Evolutionary conservation across 2,797 vertebrate species (phyloP), one percentile per base, ranked within the genome.

Genomic region (Oryzias sinensis): DNA sequence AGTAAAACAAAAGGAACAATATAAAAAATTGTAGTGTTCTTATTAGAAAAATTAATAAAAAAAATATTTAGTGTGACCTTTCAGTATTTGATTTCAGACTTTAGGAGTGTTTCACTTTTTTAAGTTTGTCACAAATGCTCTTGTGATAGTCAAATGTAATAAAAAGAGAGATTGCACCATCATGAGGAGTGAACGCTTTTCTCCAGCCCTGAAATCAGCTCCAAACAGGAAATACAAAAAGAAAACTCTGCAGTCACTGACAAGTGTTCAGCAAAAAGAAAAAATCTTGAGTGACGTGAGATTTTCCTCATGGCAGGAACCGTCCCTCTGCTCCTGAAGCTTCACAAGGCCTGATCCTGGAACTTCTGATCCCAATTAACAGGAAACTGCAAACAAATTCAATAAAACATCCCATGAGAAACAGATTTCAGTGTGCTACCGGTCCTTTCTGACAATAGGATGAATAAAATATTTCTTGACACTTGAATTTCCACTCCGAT

Each of bases 11-110:
- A 89, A 89, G 80, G 79, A 88, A 87, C 82, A 90, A 91, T 90
- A 91, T 92, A 89, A 91, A 88, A 92, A 92, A 92, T 89, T 93
- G 92, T 93, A 93, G 92, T 93, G 91, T 92, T 93, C 92, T 93
- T 93, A 93, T 89, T 93, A 92, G 90, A 92, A 92, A 46, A 93
- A 92, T 88, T 90, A 92, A 92, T 91, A 91, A 92, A 65, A 92
- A 87, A 84, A 46, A 46, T 46, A 92, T 91, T 91, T 93, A 93
- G 91, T 91, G 92, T 93, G 91, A 82, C 89, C 90, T 91, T 91
- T 76, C 80, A 81, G 85, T 88, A 81, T 88, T 88, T 89, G 72
- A 88, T 89, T 89, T 89, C 72, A 69, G 66, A 87, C 46, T 82
- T 86, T 88, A 87, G 85, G 66, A 88, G 85, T 86, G 85, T 90